A percentile compares a stretch with the other conserved stretches of the same genome.
Conservation (phyloP, 1,140 invertebrate genomes). For the Lethocerus indicus region DNA sequence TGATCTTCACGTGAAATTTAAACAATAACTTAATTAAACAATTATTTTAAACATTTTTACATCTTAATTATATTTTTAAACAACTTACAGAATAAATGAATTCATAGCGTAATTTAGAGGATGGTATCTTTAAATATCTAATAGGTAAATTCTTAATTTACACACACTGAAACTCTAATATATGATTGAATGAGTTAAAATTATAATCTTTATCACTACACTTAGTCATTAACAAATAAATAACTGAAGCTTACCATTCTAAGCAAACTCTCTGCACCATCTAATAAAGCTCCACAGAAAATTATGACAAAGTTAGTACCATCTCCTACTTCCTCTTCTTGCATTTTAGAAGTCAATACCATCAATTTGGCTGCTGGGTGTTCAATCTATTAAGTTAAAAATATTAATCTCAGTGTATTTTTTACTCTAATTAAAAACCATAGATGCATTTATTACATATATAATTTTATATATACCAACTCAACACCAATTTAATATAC, state of each 20-base stretch:
- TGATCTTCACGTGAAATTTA: background rate
- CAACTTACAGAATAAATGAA: too few relatives aligned
- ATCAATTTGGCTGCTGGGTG: conserved; percentile 98
- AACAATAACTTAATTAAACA: too few relatives aligned
- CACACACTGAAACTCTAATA: background rate
- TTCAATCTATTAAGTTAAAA: conserved; percentile 54
- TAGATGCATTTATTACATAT: too few relatives aligned
- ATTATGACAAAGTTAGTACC: conserved; percentile 98
- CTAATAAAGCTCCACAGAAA: conserved; percentile 79
- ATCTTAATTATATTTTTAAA: too few relatives aligned
- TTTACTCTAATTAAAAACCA: too few relatives aligned
- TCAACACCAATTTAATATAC: too few relatives aligned
- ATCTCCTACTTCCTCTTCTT: conserved; percentile 97
- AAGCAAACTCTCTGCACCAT: conserved; percentile 81
- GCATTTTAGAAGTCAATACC: conserved; percentile 91
- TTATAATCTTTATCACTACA: background rate
- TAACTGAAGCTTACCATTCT: conserved; percentile 40
- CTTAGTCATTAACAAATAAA: background rate
- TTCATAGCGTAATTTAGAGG: too few relatives aligned
- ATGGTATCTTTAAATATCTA: background rate
- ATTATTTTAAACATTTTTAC: too few relatives aligned
- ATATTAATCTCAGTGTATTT: too few relatives aligned
- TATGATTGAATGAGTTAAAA: background rate
- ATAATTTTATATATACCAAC: too few relatives aligned
- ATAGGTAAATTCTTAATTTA: background rate